phyloP scores from a whole-genome alignment of 2,113 vertebrate genomes.

The Procapra przewalskii region DNA sequence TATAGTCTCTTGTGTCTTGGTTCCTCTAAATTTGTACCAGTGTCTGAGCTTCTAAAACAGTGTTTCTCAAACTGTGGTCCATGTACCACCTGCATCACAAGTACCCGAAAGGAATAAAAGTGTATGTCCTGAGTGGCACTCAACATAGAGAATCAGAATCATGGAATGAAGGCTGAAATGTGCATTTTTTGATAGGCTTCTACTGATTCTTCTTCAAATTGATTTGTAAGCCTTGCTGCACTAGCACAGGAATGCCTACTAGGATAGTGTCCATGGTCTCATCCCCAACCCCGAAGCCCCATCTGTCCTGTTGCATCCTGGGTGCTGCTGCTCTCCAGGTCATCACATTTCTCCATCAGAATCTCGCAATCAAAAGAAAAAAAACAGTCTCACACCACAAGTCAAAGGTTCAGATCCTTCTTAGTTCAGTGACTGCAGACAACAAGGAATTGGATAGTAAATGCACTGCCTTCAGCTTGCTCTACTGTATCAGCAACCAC shows the following conservation, averaged over 20 bases:
- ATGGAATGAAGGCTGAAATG: background rate
- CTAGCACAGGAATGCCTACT: background rate
- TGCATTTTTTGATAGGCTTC: too few species aligned
- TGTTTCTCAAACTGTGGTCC: background rate
- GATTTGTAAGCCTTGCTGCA: too few species aligned
- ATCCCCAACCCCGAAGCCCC: background rate
- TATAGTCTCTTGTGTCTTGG: rapidly evolving
- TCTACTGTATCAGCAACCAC: background rate
- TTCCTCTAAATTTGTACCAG: background rate
- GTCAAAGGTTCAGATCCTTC: background rate
- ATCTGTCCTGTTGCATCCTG: background rate
- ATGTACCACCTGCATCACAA: background rate
- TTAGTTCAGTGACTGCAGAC: background rate
- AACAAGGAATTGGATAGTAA: background rate
- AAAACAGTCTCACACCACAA: background rate
- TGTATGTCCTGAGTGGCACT: background rate
- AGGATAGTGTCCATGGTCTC: background rate
- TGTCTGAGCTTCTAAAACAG: background rate
- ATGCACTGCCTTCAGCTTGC: too few species aligned
- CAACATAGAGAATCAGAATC: background rate
- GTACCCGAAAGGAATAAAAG: background rate
- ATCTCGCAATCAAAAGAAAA: background rate
- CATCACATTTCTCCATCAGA: background rate
- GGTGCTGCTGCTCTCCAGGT: background rate
- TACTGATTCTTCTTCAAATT: too few species aligned